Evolutionary conservation across 2,113 vertebrate genomes (phyloP).

Genomic region (Hemiprocne comata): DNA sequence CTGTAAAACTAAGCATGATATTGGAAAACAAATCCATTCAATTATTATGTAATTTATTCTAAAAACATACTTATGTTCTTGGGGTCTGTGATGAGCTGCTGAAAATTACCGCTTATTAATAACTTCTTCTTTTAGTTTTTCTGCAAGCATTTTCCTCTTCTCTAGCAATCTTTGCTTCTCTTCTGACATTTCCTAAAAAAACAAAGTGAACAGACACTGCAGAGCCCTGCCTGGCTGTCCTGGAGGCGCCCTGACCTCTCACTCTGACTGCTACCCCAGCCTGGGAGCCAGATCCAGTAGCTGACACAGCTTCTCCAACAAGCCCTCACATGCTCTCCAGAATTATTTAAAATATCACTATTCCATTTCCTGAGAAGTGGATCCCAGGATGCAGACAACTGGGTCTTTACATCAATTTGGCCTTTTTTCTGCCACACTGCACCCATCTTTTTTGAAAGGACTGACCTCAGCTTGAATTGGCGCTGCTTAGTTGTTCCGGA

Average conservation of each 20-base stretch:
- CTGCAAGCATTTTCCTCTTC: constrained; percentile 93
- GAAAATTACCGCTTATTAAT: constrained; percentile 86
- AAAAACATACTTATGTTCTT: constrained; percentile 14
- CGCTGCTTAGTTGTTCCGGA: neutral
- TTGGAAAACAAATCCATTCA: constrained; percentile 38
- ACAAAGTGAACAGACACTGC: neutral
- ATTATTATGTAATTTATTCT: constrained; percentile 54
- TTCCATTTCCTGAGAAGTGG: neutral
- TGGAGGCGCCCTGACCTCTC: rapidly evolving
- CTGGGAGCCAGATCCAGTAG: neutral
- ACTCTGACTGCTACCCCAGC: rapidly evolving
- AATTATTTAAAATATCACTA: too few relatives aligned
- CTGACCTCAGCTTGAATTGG: neutral
- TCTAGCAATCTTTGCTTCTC: constrained; percentile 90
- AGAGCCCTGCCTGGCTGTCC: too few relatives aligned
- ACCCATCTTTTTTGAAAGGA: rapidly evolving
- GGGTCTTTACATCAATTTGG: rapidly evolving
- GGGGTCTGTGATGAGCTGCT: neutral
- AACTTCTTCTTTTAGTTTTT: constrained; percentile 97
- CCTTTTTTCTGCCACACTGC: neutral
- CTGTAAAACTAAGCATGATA: neutral
- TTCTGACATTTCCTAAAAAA: constrained; percentile 80
- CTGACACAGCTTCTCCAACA: too few relatives aligned
- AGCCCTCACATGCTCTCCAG: neutral
- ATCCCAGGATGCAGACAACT: rapidly evolving